A percentile compares a stretch with the other conserved stretches of the same genome.
Conservation (phyloP, 2,888 invertebrate genomes). For the Mellilla xanthometata region DNA sequence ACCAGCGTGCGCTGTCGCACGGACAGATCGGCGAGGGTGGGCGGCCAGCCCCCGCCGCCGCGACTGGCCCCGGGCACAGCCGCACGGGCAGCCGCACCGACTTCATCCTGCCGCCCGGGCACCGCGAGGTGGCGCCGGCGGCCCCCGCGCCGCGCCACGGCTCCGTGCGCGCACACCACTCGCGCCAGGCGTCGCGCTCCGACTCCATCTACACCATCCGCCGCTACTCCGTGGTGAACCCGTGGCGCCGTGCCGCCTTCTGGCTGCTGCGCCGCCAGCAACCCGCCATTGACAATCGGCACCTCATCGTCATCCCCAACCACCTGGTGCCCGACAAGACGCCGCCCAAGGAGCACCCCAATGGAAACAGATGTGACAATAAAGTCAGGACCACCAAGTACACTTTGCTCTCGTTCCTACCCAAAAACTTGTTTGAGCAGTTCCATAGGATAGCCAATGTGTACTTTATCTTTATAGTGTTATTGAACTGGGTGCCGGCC, state of each 20-base stretch:
- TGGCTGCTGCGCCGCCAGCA: conserved; percentile 84
- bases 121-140: conserved; percentile 85
- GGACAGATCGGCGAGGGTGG: conserved; percentile 90
- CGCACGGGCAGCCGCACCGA: conserved; percentile 93
- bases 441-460: conserved; percentile 98
- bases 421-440: conserved; percentile 97
- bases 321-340: conserved; percentile 92
- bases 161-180: conserved; percentile 84
- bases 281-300: conserved; percentile 86
- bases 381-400: conserved; percentile 97
- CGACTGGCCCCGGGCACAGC: conserved; percentile 85
- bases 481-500: conserved; percentile 97
- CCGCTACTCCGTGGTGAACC: conserved; percentile 86
- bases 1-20: conserved; percentile 93
- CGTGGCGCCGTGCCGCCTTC: conserved; percentile 86
- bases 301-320: conserved; percentile 91
- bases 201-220: conserved; percentile 95
- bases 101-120: conserved; percentile 93
- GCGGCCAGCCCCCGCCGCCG: conserved; percentile 54
- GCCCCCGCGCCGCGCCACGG: conserved; percentile 72
- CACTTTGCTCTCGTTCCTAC: conserved; percentile 95
- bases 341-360: conserved; percentile 91
- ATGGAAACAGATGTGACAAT: conserved; percentile 91
- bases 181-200: conserved; percentile 93
- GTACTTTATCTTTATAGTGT: conserved; percentile 98